A percentile compares a stretch with the other conserved stretches of the same genome.
These are phyloP conservation scores for Barbus barbus DNA, from an alignment of 2,113 vertebrate species.

Conservation along the genomic window DNA sequence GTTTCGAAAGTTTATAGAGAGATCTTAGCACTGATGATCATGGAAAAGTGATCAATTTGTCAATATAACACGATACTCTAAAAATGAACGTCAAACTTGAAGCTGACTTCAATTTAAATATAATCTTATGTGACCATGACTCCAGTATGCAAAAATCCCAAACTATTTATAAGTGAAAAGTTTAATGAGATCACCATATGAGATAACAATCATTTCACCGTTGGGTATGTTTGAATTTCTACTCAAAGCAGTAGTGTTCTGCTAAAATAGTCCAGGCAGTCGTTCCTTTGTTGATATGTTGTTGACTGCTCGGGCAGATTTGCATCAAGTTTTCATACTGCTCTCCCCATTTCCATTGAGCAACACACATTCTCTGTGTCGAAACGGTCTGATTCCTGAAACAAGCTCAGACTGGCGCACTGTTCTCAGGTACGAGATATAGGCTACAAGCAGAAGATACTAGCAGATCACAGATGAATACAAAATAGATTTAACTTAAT, in stretches of 20 bases:
- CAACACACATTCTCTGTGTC: conserved; percentile 64
- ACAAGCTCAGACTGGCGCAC: conserved; percentile 68
- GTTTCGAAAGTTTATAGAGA: too few relatives aligned
- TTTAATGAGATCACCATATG: neutral
- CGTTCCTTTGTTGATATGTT: conserved; percentile 40
- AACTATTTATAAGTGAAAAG: neutral
- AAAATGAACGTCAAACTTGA: too few relatives aligned
- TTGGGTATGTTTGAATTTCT: conserved; percentile 2
- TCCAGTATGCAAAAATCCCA: neutral
- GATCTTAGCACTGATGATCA: too few relatives aligned
- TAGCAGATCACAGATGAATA: neutral
- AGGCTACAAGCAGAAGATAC: conserved; percentile 36
- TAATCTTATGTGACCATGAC: neutral
- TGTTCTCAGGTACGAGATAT: conserved; percentile 47
- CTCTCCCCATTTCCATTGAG: conserved; percentile 64
- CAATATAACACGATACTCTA: neutral
- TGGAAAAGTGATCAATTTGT: neutral
- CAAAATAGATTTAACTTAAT: neutral
- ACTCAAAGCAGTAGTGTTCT: conserved; percentile 21
- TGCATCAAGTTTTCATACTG: conserved; percentile 64
- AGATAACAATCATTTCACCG: neutral
- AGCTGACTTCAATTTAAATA: too few relatives aligned
- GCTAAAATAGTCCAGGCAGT: conserved; percentile 26
- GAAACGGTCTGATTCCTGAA: conserved; percentile 61
- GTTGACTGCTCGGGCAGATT: conserved; percentile 48